Base-by-base conservation (phyloP, 64 coral and sea anemone species). In the Stichodactyla helianthus region DNA sequence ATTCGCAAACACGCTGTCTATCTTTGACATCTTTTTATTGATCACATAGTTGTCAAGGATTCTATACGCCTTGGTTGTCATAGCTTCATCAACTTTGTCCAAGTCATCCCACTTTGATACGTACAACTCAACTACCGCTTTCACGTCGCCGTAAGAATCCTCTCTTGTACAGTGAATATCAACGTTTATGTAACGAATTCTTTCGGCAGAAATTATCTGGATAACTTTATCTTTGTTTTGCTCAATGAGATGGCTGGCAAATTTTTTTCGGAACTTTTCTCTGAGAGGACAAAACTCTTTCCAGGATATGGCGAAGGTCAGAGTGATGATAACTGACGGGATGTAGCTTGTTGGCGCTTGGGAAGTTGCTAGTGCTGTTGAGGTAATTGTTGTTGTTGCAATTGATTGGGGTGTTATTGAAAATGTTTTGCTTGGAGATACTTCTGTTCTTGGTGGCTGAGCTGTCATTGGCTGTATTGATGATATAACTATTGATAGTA, bases 11-110 rank as follows among this genome's bases (percentile, higher is more conserved):
- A 85, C 16, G 4, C 54, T 12, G 51, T 90, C 65, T 10, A 90
- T 52, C 15, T 85, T 25, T 51, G 26, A 26, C 83, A 90, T 90
- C 51, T 87, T 91, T 14, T 87, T 59, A 57, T 91, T 91, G 26
- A 26, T 82, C 85, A 79, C 77, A 50, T 86, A 86, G 56, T 87
- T 68, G 58, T 82, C 50, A 28, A 91, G 77, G 19, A 70, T 54
- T 16, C 8, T 71, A 55, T 86, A 91, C 13, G 90, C 90, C 15
- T 44, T 59, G 60, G 55, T 91, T 27, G 90, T 91, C 44, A 82
- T 28, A n/a, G 81, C 79, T 68, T 59, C 86, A 86, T 91, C 77
- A 65, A 87, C 84, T 16, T 71, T 58, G 16, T 13, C 13, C 51
- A 44, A 1, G 4, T 78, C 63, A 86, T 79, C n/a, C 60, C 11